Evolutionary conservation across 2,888 invertebrate genomes (phyloP).

Genomic region (Anthoptus insignis): DNA sequence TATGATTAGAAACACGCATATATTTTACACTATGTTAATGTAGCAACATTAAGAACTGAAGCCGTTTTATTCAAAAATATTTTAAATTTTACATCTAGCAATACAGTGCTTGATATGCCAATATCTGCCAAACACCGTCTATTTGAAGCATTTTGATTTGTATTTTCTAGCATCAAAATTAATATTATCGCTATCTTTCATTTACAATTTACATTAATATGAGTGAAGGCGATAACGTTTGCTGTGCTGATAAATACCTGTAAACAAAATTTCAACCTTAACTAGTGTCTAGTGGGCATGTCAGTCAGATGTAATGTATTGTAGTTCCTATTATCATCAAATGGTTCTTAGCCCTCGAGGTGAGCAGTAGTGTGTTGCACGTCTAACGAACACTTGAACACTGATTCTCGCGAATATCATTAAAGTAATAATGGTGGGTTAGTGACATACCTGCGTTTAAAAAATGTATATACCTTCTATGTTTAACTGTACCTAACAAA

Average conservation of each 20-base stretch:
- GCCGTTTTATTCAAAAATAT: slow-evolving; percentile 64
- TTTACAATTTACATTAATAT: slow-evolving; percentile 14
- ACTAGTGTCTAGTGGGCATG: slow-evolving; percentile 64
- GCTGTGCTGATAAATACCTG: slow-evolving; percentile 7
- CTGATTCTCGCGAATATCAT: slow-evolving; percentile 46
- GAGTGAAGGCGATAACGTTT: not conserved
- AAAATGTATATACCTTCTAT: too few species aligned
- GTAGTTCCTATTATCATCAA: slow-evolving; percentile 62
- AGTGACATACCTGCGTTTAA: slow-evolving; percentile 54
- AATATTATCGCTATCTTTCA: slow-evolving; percentile 21
- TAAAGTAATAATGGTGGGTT: slow-evolving; percentile 64
- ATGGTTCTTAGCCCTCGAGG: slow-evolving; percentile 74
- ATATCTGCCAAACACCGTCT: slow-evolving; percentile 37
- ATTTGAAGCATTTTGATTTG: slow-evolving; percentile 46
- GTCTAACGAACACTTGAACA: slow-evolving; percentile 55
- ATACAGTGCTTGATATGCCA: slow-evolving; percentile 61
- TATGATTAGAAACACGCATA: too few species aligned
- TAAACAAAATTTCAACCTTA: slow-evolving; percentile 43
- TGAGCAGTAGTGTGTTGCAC: slow-evolving; percentile 68
- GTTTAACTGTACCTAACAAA: too few species aligned
- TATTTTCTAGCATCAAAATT: slow-evolving; percentile 48
- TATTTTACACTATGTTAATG: too few species aligned
- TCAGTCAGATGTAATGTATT: slow-evolving; percentile 51
- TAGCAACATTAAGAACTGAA: slow-evolving; percentile 24
- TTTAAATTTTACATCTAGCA: slow-evolving; percentile 54